Evolutionary conservation across 23 tunicate genomes (phyloP).

Genomic region (Clavelina lepadiformis): DNA sequence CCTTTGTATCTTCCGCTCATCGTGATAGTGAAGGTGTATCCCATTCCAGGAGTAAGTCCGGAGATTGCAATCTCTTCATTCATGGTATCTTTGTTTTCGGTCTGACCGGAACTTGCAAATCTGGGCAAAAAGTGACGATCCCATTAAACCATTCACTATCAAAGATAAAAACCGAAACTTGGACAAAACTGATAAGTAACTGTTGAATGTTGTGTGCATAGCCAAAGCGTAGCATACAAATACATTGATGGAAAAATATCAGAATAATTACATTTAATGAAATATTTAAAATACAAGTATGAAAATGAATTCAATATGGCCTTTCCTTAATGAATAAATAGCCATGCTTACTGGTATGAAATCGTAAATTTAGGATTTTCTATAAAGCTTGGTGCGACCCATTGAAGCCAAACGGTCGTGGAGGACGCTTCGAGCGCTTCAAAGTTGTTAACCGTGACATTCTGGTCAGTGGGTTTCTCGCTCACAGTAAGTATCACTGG

Average conservation of each 20-base stretch:
- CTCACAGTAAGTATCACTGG: conserved; percentile 37
- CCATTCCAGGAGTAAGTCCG: conserved; percentile 23
- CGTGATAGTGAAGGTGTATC: conserved; percentile 66
- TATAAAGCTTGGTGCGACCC: conserved; percentile 44
- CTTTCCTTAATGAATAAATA: too few species aligned
- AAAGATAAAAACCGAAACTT: too few species aligned
- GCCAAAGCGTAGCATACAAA: too few species aligned
- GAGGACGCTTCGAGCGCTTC: conserved; percentile 48
- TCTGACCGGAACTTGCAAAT: background rate
- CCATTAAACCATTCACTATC: too few species aligned
- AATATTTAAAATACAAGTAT: too few species aligned
- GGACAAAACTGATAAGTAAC: too few species aligned
- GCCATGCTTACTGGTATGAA: conserved; percentile 28
- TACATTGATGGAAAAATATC: too few species aligned
- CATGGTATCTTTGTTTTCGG: conserved; percentile 15
- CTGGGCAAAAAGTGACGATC: too few species aligned
- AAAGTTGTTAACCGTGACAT: conserved; percentile 38
- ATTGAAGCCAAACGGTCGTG: conserved; percentile 55
- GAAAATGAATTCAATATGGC: too few species aligned
- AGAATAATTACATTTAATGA: too few species aligned
- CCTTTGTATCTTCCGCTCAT: conserved; percentile 15
- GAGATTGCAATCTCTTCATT: background rate
- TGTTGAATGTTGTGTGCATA: too few species aligned
- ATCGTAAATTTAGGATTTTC: conserved; percentile 33
- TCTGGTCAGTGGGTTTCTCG: conserved; percentile 2